Evolutionary conservation across 2,888 invertebrate genomes (phyloP), one percentile per base, ranked within the genome.

Genomic region (Ethmia dodecea): DNA sequence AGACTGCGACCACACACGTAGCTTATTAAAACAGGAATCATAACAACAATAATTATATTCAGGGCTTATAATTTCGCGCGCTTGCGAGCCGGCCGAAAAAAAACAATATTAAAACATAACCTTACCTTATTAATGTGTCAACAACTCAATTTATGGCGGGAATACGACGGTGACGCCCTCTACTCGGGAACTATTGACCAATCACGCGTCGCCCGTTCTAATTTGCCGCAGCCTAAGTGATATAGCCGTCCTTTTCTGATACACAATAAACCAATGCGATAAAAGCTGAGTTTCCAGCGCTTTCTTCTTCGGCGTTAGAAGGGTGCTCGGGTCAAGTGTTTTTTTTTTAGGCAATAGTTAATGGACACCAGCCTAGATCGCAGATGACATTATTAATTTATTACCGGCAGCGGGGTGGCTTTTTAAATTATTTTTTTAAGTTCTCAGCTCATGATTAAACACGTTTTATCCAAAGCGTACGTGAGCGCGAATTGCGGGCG

Each of bases 101-200:
- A 76, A 70, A 63, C 60, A 72, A 65, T 75, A 80, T 80, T 78
- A 83, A 76, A 81, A 81, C 80, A 79, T 81, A 81, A 80, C 79
- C 75, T 81, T 65, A 61, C 56, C 78, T 80, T 86, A 84, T 81
- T 78, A 81, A 79, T 74, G 83, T 86, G 86, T 84, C 86, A 86
- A 86, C 86, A 86, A 79, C 86, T 86, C 86, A 86, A 86, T 86
- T 86, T 86, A 86, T 86, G 77, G 86, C 80, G 81, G 74, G 74
- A 80, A 80, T 56, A 43, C 57, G 61, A 52, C 42, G 74, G 78
- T 53, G 59, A 78, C 86, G 86, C 86, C 86, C 78, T 73, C 69
- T 63, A 52, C 69, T 64, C 63, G 61, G 61, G 60, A 58, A 60
- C 49, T 47, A 48, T 57, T 63, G 45, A 45, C 86, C 86, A 86